Evolutionary conservation across 2,113 vertebrate species (phyloP).

Genomic region (Nicator chloris): DNA sequence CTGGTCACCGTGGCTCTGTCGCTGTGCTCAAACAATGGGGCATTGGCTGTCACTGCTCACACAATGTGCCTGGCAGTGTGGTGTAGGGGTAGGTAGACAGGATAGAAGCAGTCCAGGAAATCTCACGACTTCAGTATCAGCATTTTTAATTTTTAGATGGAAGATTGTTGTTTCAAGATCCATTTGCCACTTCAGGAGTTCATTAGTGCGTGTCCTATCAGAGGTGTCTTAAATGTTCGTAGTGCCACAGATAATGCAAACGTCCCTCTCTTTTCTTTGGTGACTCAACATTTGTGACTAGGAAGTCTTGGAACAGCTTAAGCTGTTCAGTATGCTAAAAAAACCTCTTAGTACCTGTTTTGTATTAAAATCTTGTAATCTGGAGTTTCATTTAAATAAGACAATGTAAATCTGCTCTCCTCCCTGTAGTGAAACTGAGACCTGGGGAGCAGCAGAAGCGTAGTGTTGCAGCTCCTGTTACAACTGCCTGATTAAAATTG

Average conservation of each 20-base stretch:
- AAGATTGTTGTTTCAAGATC: neutral
- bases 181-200: neutral
- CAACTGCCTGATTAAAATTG: conserved; percentile 26
- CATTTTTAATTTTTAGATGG: neutral
- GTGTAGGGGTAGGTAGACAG: neutral
- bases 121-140: neutral
- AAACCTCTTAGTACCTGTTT: neutral
- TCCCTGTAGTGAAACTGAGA: neutral
- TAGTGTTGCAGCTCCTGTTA: neutral
- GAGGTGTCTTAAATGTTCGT: neutral
- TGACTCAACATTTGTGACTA: conserved; percentile 38
- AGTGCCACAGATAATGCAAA: conserved; percentile 7
- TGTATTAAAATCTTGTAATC: neutral
- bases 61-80: neutral
- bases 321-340: conserved; percentile 16
- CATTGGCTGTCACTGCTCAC: neutral
- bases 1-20: neutral
- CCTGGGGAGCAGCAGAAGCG: neutral
- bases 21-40: neutral
- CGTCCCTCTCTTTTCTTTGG: neutral
- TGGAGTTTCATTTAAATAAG: neutral
- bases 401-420: neutral
- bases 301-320: conserved; percentile 24
- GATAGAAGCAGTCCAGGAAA: neutral
- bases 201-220: neutral